Evolutionary conservation across 2,113 vertebrate genomes (phyloP).

Genomic region (Vombatus ursinus): DNA sequence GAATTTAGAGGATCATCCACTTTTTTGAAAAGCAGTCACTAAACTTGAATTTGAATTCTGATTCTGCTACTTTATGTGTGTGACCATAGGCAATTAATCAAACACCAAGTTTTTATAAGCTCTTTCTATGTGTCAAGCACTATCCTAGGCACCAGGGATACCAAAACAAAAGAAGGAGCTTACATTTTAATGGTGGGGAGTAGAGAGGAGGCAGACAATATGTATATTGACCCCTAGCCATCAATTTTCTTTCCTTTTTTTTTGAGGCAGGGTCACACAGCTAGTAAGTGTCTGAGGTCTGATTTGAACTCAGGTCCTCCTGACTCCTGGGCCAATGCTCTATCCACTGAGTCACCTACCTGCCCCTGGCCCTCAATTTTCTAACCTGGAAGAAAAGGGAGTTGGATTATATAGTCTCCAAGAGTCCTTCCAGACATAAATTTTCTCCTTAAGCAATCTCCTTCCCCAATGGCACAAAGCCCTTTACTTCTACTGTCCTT

Average conservation of each 20-base stretch:
- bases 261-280: no score
- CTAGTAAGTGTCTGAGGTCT: background rate
- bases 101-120: no score
- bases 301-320: no score
- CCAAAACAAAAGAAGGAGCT: background rate
- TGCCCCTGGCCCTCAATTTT: background rate
- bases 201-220: background rate
- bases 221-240: no score
- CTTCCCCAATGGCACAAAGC: background rate
- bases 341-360: background rate
- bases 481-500: background rate
- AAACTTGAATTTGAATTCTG: background rate
- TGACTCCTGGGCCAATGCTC: background rate
- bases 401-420: background rate
- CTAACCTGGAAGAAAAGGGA: background rate
- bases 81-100: background rate
- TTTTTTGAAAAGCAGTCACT: background rate
- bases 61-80: background rate
- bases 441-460: background rate
- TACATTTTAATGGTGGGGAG: background rate
- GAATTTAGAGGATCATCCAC: background rate
- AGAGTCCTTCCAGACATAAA: background rate
- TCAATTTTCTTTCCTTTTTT: background rate
- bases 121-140: background rate
- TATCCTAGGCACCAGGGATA: background rate